A percentile compares a stretch with the other conserved stretches of the same genome.
These are phyloP conservation scores for Plectropomus leopardus DNA, from an alignment of 2,113 vertebrate species.

Conservation along the genomic window DNA sequence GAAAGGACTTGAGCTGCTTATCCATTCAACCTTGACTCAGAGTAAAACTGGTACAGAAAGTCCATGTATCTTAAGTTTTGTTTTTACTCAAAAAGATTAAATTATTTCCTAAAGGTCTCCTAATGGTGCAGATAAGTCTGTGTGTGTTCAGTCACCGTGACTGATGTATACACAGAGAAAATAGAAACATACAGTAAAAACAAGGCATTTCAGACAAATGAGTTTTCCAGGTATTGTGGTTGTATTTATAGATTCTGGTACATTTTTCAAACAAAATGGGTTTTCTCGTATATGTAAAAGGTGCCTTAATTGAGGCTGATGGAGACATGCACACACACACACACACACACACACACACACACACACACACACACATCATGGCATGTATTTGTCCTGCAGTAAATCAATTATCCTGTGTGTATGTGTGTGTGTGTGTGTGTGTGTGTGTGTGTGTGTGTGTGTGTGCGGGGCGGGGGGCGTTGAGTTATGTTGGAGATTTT, in stretches of 20 bases:
- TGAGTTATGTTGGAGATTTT: not conserved
- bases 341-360: not conserved
- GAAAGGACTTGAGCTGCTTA: not conserved
- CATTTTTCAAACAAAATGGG: slow-evolving; percentile 27
- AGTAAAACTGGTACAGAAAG: not conserved
- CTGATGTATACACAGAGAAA: slow-evolving; percentile 12
- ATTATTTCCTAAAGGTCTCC: slow-evolving; percentile 20
- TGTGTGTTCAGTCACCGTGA: slow-evolving; percentile 33
- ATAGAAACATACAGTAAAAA: not conserved
- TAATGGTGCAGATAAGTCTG: slow-evolving; percentile 7
- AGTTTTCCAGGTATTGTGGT: slow-evolving; percentile 1
- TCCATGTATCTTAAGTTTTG: not conserved
- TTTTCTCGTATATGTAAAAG: slow-evolving; percentile 12
- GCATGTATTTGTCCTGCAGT: slow-evolving; percentile 35
- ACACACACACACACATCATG: not conserved
- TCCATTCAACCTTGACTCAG: not conserved
- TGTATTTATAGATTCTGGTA: slow-evolving; percentile 5
- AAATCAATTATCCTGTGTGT: slow-evolving; percentile 59
- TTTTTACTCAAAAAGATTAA: slow-evolving; percentile 18
- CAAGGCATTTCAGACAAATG: slow-evolving; percentile 3
- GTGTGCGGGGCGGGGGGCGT: no score
- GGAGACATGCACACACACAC: not conserved
- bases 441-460: no score
- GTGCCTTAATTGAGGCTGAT: slow-evolving; percentile 13
- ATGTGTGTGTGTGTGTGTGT: no score